These are phyloP conservation scores for Hedychridium roseum DNA, from an alignment of 2,888 invertebrate genomes.

Conservation along the genomic window DNA sequence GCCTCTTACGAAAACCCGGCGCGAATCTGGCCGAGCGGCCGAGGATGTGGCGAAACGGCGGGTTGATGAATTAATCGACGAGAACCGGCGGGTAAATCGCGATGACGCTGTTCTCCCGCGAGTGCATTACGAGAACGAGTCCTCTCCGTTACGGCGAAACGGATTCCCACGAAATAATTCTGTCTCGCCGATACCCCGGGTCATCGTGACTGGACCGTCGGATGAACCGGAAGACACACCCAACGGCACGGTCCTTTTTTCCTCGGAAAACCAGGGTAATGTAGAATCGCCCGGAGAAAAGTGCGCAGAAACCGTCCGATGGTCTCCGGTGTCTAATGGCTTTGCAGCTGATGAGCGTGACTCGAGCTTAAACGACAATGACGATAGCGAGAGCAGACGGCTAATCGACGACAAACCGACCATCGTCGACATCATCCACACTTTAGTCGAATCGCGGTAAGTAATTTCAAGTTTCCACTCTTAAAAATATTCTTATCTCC, in stretches of 20 bases:
- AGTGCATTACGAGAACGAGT: conserved; percentile 39
- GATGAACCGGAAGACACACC: neutral
- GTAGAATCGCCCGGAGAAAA: too few relatives aligned
- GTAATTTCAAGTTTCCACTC: neutral
- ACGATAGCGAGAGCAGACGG: neutral
- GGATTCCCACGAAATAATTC: too few relatives aligned
- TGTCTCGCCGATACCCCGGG: too few relatives aligned
- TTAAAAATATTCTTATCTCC: neutral
- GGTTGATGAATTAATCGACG: conserved; percentile 26
- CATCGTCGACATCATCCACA: conserved; percentile 40
- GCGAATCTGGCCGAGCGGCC: neutral
- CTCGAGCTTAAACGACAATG: too few relatives aligned
- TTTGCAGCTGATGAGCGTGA: too few relatives aligned
- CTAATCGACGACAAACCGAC: conserved; percentile 15
- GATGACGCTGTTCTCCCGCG: conserved; percentile 16
- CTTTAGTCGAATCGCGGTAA: conserved; percentile 49
- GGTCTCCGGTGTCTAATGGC: too few relatives aligned
- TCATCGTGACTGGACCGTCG: conserved; percentile 1
- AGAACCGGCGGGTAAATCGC: conserved; percentile 25
- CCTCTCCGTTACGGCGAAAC: neutral
- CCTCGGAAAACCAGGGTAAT: too few relatives aligned
- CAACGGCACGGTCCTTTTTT: too few relatives aligned
- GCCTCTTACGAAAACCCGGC: conserved; percentile 7
- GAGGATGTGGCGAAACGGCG: neutral
- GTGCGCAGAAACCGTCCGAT: too few relatives aligned